Evolutionary conservation across 2,113 vertebrate genomes (phyloP).

Genomic region (Pantherophis guttatus): DNA sequence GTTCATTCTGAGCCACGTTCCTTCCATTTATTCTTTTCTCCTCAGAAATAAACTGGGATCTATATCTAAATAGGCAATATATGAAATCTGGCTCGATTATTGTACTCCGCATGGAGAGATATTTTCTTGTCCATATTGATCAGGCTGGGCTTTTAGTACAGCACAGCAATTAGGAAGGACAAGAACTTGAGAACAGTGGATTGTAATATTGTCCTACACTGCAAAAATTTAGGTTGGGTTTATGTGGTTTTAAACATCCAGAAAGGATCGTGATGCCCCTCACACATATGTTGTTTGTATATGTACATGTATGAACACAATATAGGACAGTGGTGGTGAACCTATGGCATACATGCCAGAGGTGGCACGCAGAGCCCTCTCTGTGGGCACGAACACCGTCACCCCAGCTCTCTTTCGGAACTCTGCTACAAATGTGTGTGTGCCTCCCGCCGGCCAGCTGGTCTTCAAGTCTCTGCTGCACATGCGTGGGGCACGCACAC

Average conservation of each 20-base stretch:
- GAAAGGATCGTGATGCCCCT: background rate
- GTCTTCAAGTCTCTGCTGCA: no score
- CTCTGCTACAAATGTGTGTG: no score
- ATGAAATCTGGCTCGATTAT: constrained; percentile 14
- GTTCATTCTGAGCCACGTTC: constrained; percentile 30
- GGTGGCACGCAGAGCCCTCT: no score
- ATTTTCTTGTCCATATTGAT: background rate
- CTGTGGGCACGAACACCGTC: no score
- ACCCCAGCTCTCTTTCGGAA: no score
- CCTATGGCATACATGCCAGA: no score
- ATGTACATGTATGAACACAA: background rate
- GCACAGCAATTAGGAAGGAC: background rate
- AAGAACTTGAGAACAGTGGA: background rate
- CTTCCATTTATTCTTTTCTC: constrained; percentile 16
- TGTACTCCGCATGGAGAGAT: background rate
- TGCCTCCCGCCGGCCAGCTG: no score
- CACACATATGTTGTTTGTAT: background rate
- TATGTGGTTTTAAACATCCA: background rate
- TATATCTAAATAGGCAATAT: constrained; percentile 28
- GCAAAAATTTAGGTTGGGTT: background rate
- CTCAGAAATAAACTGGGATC: constrained; percentile 11
- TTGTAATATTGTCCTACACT: background rate
- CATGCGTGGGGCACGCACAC: no score
- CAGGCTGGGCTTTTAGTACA: background rate
- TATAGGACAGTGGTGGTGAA: no score